Base-by-base conservation (phyloP, 2,113 vertebrate genomes). In the Neodontobutis hainanensis region DNA sequence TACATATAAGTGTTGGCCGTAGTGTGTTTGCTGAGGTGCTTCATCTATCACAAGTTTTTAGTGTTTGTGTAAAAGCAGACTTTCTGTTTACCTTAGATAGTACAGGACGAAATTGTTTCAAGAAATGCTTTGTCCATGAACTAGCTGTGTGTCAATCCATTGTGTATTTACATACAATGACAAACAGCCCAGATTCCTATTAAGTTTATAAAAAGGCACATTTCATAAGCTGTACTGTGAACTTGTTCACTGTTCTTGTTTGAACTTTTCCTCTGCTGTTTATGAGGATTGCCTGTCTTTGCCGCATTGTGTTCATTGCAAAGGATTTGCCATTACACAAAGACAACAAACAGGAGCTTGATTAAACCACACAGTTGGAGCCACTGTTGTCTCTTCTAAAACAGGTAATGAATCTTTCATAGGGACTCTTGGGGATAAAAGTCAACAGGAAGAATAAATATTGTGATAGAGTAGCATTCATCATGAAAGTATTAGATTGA, bases 401-500 rank as follows among this genome's bases (percentile, higher is more conserved):
- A n/a, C 34, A 55, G 52, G 52, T 38, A 55, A 55, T 55, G 52
- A 36, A 55, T 38, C n/a, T 55, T 38, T 38, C 34, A n/a, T 55
- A 14, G 2, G 14, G 52, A 36, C 52, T n/a, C 52, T n/a, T 1
- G 32, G 34, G 34, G 14, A 55, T 55, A 32, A 38, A 12, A 36
- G 34, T 55, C 52, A 38, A n/a, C 34, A 38, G 34, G 34, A 36
- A 55, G 12, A 55, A 36, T 55, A 34, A 55, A 55, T 36, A n/a
- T 12, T 14, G 12, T 14, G 32, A 55, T 36, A 32, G 52, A 14
- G 52, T 35, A 11, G 19, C 32, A 51, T 51, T 55, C 34, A n/a
- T 55, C 52, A 36, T n/a, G 5, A n/a, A 40, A 40, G 38, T 40
- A 40, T n/a, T 5, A 46, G 44, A 46, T 46, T 46, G 44, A 46